phyloP scores from a whole-genome alignment of 2,113 vertebrate species.

The Egretta garzetta region DNA sequence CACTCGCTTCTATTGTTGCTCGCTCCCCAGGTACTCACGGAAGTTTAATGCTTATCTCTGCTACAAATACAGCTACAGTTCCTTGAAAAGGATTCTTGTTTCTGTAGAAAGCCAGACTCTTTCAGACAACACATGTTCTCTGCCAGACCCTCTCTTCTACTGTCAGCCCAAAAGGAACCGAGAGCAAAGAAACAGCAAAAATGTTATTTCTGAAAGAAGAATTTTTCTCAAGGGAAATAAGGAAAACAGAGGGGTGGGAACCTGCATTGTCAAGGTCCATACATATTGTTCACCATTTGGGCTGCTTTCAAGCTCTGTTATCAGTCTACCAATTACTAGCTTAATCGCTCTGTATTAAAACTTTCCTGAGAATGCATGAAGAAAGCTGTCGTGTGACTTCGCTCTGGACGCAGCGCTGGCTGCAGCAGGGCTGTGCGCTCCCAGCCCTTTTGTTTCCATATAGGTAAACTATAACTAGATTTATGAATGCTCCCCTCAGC shows the following conservation, averaged over 20 bases:
- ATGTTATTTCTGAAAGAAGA: not conserved
- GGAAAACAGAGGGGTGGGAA: not conserved
- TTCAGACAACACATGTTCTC: not conserved
- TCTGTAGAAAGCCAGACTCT: not conserved
- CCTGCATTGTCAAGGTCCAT: not conserved
- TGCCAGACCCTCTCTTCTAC: not conserved
- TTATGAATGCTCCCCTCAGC: not conserved
- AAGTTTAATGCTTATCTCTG: not conserved
- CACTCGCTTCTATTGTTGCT: not conserved
- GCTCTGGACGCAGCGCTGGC: not conserved
- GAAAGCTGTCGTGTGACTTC: not conserved
- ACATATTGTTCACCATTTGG: not conserved
- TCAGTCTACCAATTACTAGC: not conserved
- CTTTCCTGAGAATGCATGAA: not conserved
- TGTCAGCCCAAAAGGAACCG: not conserved
- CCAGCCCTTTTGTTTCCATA: not conserved
- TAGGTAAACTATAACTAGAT: not conserved
- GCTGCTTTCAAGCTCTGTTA: not conserved
- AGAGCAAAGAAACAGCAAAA: not conserved
- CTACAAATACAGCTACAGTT: not conserved
- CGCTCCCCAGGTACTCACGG: not conserved
- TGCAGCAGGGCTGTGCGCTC: not conserved
- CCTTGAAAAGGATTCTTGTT: not conserved
- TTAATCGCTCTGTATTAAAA: not conserved
- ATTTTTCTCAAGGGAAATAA: not conserved